These are phyloP conservation scores for Asarcornis scutulata DNA, from an alignment of 2,113 vertebrate genomes.

Conservation along the genomic window DNA sequence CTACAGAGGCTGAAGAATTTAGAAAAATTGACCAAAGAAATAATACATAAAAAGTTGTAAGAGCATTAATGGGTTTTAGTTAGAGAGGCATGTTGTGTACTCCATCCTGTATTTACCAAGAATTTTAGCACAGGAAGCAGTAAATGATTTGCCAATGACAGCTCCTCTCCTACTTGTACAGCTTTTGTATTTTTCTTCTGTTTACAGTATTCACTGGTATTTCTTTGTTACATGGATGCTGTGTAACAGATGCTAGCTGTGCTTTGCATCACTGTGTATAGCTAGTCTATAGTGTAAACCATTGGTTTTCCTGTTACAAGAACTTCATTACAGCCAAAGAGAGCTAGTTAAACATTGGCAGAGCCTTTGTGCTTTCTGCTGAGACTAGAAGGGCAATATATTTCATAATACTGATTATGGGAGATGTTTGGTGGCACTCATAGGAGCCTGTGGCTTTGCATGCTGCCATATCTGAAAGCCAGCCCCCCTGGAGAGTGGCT, in stretches of 20 bases:
- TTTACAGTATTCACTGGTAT: background rate
- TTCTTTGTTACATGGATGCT: background rate
- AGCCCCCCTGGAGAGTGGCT: rapidly evolving
- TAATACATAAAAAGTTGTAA: background rate
- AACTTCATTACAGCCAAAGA: background rate
- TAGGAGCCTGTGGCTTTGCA: background rate
- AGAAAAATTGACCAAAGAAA: background rate
- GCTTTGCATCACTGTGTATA: background rate
- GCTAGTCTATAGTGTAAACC: background rate
- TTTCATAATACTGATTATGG: background rate
- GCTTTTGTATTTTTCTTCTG: background rate
- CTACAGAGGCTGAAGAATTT: background rate
- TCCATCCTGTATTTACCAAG: rapidly evolving
- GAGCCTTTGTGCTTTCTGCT: background rate
- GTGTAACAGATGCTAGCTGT: background rate
- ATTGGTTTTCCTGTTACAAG: background rate
- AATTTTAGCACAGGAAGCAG: background rate
- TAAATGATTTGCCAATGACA: background rate
- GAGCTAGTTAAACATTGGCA: background rate
- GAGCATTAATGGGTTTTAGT: background rate
- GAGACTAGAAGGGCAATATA: background rate
- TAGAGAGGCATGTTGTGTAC: background rate
- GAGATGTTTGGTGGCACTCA: rapidly evolving
- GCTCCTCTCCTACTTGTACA: background rate
- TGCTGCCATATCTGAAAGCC: background rate